Conservation (phyloP, 2,113 vertebrate species). For the Ceyx melanurus region DNA sequence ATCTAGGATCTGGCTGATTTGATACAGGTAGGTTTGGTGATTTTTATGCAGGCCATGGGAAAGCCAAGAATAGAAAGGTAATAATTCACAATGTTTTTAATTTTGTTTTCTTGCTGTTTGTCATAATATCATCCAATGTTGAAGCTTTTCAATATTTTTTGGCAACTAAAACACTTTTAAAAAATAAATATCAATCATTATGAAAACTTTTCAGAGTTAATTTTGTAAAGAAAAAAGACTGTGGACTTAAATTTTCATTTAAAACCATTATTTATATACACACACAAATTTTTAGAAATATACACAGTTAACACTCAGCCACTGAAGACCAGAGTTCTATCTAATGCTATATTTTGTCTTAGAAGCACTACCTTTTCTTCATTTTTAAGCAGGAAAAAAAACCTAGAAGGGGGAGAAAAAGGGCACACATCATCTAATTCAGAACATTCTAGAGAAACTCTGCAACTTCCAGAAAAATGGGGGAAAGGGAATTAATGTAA, state of each 20-base stretch:
- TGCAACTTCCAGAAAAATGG: background rate
- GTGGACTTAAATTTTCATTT: background rate
- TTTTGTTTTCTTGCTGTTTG: background rate
- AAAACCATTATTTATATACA: background rate
- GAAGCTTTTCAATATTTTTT: background rate
- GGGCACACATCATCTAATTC: background rate
- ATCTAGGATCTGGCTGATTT: background rate
- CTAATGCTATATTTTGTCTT: background rate
- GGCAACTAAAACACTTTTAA: background rate
- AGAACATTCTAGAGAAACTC: background rate
- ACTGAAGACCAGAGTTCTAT: background rate
- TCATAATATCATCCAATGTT: background rate
- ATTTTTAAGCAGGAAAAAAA: background rate
- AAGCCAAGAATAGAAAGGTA: background rate
- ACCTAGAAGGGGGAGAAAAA: background rate
- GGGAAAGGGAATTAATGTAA: background rate
- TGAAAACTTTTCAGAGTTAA: background rate
- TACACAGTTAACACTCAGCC: background rate
- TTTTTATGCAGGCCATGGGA: background rate
- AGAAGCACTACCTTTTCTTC: background rate
- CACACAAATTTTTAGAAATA: no score
- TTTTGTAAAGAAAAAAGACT: background rate
- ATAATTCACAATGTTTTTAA: rapidly evolving
- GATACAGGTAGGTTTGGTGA: background rate
- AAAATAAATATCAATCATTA: background rate